phyloP scores from a whole-genome alignment of 2,888 invertebrate genomes.

The Polydrusus pterygomalis region DNA sequence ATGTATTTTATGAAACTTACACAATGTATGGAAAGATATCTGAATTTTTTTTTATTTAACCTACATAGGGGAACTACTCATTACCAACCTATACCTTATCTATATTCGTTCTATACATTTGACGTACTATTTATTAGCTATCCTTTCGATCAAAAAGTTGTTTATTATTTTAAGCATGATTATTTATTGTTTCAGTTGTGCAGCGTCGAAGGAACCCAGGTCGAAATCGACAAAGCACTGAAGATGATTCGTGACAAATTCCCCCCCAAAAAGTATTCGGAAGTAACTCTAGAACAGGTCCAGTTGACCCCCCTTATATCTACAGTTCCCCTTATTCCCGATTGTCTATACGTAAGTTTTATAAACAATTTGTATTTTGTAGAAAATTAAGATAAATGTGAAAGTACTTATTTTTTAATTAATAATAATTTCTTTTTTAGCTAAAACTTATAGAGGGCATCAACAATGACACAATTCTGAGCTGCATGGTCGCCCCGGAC shows the following conservation, averaged over 20 bases:
- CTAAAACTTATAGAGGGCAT: slow-evolving; percentile 92
- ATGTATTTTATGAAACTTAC: too few species aligned
- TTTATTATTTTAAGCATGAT: too few species aligned
- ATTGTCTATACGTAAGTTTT: slow-evolving; percentile 68
- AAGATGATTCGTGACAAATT: slow-evolving; percentile 90
- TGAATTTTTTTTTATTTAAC: too few species aligned
- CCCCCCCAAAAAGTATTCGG: slow-evolving; percentile 86
- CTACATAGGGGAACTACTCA: too few species aligned
- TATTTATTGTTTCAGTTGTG: slow-evolving; percentile 74
- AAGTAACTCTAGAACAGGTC: slow-evolving; percentile 82
- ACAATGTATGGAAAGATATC: too few species aligned
- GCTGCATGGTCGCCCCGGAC: slow-evolving; percentile 88
- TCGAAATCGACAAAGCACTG: slow-evolving; percentile 87
- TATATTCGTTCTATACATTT: too few species aligned
- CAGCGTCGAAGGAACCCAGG: slow-evolving; percentile 75
- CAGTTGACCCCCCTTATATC: slow-evolving; percentile 68
- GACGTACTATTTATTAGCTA: neutral
- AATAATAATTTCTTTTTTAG: slow-evolving; percentile 71
- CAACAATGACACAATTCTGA: slow-evolving; percentile 93
- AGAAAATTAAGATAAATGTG: too few species aligned
- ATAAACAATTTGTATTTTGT: too few species aligned
- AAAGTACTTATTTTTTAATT: too few species aligned
- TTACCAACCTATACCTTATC: too few species aligned
- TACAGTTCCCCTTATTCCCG: slow-evolving; percentile 67
- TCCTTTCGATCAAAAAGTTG: too few species aligned